phyloP scores from a whole-genome alignment of 2,888 invertebrate genomes.

The Diarsia dahlii region DNA sequence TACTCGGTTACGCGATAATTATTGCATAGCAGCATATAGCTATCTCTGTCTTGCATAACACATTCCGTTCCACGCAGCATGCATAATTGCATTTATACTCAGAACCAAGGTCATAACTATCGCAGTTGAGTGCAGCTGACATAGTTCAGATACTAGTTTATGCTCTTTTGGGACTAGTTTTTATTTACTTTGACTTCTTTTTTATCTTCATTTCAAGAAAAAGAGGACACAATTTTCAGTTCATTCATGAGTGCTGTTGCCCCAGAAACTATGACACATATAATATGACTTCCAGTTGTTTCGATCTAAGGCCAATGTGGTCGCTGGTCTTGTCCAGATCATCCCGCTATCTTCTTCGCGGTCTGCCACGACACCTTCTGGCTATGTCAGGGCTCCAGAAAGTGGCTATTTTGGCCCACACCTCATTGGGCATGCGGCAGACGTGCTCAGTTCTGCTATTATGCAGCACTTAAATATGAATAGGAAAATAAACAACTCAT shows the following conservation, averaged over 20 bases:
- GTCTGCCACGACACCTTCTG: no score
- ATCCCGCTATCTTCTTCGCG: no score
- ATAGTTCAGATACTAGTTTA: slow-evolving; percentile 41
- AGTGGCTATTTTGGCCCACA: no score
- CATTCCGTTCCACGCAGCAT: slow-evolving; percentile 68
- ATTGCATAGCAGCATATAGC: slow-evolving; percentile 42
- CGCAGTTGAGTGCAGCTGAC: slow-evolving; percentile 48
- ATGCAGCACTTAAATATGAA: slow-evolving; percentile 26
- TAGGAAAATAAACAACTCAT: slow-evolving; percentile 34
- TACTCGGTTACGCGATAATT: slow-evolving; percentile 53
- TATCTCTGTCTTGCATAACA: slow-evolving; percentile 58
- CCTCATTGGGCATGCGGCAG: no score
- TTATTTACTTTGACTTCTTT: neutral
- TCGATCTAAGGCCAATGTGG: no score
- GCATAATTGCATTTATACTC: slow-evolving; percentile 71
- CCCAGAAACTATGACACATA: no score
- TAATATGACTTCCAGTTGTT: no score
- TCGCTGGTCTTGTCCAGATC: no score
- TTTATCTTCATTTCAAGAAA: neutral
- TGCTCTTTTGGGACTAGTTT: slow-evolving; percentile 39
- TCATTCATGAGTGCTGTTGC: neutral
- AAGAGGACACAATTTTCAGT: neutral
- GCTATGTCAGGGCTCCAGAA: no score
- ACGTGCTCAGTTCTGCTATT: no score
- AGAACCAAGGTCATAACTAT: slow-evolving; percentile 68